Evolutionary conservation across 2,888 invertebrate species (phyloP).

Genomic region (Ptychoptera albimana): DNA sequence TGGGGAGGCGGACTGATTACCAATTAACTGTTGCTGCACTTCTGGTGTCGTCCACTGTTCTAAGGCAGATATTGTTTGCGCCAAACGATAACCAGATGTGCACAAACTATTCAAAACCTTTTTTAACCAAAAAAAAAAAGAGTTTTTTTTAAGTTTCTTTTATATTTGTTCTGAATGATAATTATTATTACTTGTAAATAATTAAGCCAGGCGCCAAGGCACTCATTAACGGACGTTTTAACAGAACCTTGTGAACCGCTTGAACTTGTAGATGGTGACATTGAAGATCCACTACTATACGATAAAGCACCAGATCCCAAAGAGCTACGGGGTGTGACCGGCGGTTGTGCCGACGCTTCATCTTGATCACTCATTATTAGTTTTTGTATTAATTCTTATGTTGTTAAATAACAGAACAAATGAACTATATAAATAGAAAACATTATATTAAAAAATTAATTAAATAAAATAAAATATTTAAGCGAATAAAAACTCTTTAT

Average conservation of each 20-base stretch:
- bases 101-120: constrained; percentile 47
- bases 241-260: constrained; percentile 18
- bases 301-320: constrained; percentile 15
- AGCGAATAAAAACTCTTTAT: too few species aligned
- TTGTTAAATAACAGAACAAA: too few species aligned
- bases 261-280: constrained; percentile 18
- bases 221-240: constrained; percentile 20
- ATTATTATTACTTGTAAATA: constrained; percentile 16
- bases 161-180: not conserved
- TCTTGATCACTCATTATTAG: constrained; percentile 16
- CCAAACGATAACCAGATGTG: constrained; percentile 42
- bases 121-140: not conserved
- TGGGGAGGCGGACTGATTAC: constrained; percentile 1
- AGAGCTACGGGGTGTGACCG: constrained; percentile 14
- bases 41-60: constrained; percentile 30
- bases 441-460: too few species aligned
- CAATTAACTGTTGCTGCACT: not conserved
- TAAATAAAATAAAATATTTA: too few species aligned
- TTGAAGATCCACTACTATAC: constrained; percentile 15
- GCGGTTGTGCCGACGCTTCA: constrained; percentile 12
- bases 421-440: too few species aligned
- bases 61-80: constrained; percentile 39
- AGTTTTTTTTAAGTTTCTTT: not conserved
- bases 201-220: constrained; percentile 21
- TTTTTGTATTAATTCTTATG: not conserved